Conservation (phyloP, 1,140 invertebrate species). For the Zaprionus nigranus region DNA sequence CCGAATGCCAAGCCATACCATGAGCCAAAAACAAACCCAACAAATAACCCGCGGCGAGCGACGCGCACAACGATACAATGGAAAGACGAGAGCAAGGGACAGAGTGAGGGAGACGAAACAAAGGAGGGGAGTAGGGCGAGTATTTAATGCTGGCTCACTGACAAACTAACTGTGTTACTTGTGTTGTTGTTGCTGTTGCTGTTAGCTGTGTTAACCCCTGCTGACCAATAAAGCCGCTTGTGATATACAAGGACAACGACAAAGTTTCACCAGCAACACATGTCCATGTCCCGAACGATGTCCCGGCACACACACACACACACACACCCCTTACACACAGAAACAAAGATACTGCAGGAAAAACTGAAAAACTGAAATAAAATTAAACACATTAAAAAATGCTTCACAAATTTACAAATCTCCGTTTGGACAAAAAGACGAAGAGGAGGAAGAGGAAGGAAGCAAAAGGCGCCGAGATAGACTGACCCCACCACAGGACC, state of each 20-base stretch:
- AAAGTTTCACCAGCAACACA: constrained; percentile 71
- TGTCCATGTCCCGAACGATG: constrained; percentile 40
- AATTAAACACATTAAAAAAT: constrained; percentile 82
- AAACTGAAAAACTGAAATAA: constrained; percentile 61
- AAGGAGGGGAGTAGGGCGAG: background rate
- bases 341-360: constrained; percentile 13
- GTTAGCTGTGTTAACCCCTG: constrained; percentile 66
- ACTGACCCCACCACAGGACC: constrained; percentile 16
- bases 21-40: constrained; percentile 63
- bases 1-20: constrained; percentile 33
- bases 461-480: constrained; percentile 6
- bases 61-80: constrained; percentile 51
- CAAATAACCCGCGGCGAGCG: constrained; percentile 75
- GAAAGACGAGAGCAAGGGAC: background rate
- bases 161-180: constrained; percentile 65
- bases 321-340: constrained; percentile 1
- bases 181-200: constrained; percentile 23
- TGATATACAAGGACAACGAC: constrained; percentile 75
- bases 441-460: background rate
- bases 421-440: constrained; percentile 39
- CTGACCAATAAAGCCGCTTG: constrained; percentile 82
- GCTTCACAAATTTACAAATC: constrained; percentile 82
- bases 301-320: constrained; percentile 13
- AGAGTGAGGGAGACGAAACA: background rate
- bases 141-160: constrained; percentile 74